A percentile compares a stretch with the other conserved stretches of the same genome.
Conservation (phyloP, 2,888 invertebrate genomes). For the Stenichneumon culpator region DNA sequence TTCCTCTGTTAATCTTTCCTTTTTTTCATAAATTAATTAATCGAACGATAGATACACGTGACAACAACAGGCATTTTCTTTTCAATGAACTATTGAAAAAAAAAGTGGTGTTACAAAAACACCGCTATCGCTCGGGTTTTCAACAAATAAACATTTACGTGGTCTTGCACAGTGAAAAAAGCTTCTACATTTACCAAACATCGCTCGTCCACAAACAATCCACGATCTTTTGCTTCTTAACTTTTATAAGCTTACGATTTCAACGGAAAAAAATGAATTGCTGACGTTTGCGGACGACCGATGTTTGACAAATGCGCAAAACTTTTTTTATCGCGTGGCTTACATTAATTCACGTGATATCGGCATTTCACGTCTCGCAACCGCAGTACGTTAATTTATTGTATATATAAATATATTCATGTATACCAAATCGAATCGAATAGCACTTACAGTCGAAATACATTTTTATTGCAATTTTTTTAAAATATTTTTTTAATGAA, state of each 20-base stretch:
- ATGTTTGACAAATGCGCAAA: no score
- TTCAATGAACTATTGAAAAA: slow-evolving; percentile 25
- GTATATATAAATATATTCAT: slow-evolving; percentile 10
- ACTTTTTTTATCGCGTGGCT: slow-evolving; percentile 1
- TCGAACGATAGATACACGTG: slow-evolving; percentile 43
- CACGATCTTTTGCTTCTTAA: no score
- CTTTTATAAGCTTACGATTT: no score
- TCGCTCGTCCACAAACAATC: no score
- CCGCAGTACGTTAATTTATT: slow-evolving; percentile 16
- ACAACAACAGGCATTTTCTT: slow-evolving; percentile 29
- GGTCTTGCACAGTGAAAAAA: slow-evolving; percentile 1
- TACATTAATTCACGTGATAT: slow-evolving; percentile 41
- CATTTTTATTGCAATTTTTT: slow-evolving; percentile 3
- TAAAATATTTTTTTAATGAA: slow-evolving; percentile 16
- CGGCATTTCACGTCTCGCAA: slow-evolving; percentile 48
- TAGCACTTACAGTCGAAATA: slow-evolving; percentile 26
- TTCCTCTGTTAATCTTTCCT: not conserved
- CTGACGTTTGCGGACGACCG: no score
- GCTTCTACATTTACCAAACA: no score
- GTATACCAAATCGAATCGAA: slow-evolving; percentile 37
- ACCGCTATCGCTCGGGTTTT: slow-evolving; percentile 17
- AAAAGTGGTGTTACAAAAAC: slow-evolving; percentile 48
- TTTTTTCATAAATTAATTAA: slow-evolving; percentile 43
- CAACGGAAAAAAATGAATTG: no score
- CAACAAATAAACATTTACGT: slow-evolving; percentile 37